Evolutionary conservation across 2,113 vertebrate species (phyloP), one percentile per base, ranked within the genome.

Genomic region (Physeter macrocephalus): DNA sequence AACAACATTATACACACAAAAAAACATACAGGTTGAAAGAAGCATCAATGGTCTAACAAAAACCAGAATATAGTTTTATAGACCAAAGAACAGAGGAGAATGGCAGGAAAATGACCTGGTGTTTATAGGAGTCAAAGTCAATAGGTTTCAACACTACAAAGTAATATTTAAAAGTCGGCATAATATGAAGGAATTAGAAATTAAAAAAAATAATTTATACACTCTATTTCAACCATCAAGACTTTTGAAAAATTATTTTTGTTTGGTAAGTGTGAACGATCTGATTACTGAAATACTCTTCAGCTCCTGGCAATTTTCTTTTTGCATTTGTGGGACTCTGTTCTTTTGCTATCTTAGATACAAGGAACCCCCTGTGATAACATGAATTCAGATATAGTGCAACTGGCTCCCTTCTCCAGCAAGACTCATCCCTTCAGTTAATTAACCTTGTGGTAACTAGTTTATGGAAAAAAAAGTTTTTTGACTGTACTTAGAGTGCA

Each of bases 1-100:
- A 97, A 95, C 94, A 97, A 62, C 90, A 96, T 82, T 82, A 74
- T 67, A 97, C 88, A 97, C n/a, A 93, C 8, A 94, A n/a, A 94
- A 39, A 43, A 54, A 96, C 87, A 90, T 94, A 98, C 94, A 97
- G 36, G 61, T 59, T 96, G 82, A 94, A 94, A 94, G 95, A 94
- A 94, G 80, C 91, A 94, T 94, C 72, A 82, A 39, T 78, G 88
- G 61, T 61, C 94, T 96, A 95, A 96, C 85, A 87, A 69, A 96
- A 95, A 87, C 54, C 90, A 95, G 87, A 82, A 59, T 52, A 72
- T 91, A 93, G 75, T 74, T 96, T 84, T 86, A 92, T 59, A 97
- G 92, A 95, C n/a, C 83, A 91, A 72, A 77, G 54, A 59, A 94
- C 87, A 94, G 57, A 66, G 10, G 52, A 64, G 83, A 92, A 94